Base-by-base conservation (phyloP, 2,113 vertebrate genomes). In the Pterocles orientalis region DNA sequence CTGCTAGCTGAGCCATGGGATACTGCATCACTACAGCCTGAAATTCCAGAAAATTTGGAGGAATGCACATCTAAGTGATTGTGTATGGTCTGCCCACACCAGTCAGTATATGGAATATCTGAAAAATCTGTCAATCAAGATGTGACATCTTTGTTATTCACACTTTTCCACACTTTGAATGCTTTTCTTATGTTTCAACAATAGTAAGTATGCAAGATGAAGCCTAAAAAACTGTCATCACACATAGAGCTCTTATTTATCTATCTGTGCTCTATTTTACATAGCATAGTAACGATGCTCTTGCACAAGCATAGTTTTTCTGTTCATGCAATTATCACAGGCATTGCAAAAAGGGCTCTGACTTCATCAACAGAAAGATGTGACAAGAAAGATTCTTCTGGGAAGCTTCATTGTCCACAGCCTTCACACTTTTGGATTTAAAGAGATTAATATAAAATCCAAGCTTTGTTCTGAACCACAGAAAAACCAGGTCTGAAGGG, bases 31-130 rank as follows among this genome's bases (percentile, higher is more conserved):
- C 99, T 99, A 97, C 99, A 99, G 76, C 99, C 98, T 20, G 99
- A 99, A 97, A 99, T 99, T 45, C 99, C 99, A 5, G 99, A 99
- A 97, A 99, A 99, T 97, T 99, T 99, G 68, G 98, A 98, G 64
- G 99, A 99, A 98, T 99, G 98, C 82, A 99, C 99, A 96, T 99
- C 99, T 92, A 99, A 98, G 48, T 99, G 99, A 97, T 99, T 99
- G 92, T 99, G 98, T 91, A 98, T 98, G 43, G 98, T 97, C 89
- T 99, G 99, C 39, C 98, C 98, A 93, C 98, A 99, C 99, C 99
- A 99, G n/a, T 99, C 98, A 65, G 98, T 98, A 94, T 99, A 99
- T 0, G 98, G 98, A 98, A 99, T 99, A 95, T 99, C 99, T 14
- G 99, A 97, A 94, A 99, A 99, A 92, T 99, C 99, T 99, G 94